These are phyloP conservation scores for Thalassophryne amazonica DNA, from an alignment of 2,797 vertebrate genomes.

Conservation along the genomic window DNA sequence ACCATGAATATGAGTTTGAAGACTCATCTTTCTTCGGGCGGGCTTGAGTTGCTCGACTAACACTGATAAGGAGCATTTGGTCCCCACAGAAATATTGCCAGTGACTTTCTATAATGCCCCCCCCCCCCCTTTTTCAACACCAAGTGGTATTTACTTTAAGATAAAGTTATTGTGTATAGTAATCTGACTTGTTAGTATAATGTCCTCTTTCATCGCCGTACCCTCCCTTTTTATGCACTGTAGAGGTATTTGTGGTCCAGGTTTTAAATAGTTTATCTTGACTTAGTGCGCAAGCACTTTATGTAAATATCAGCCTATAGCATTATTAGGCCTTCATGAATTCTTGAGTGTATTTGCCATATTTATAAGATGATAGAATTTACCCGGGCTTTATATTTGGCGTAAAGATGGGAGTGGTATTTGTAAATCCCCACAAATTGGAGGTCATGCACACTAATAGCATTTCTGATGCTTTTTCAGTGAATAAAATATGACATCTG, in stretches of 20 bases:
- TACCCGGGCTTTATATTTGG: conserved; percentile 70
- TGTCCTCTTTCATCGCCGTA: conserved; percentile 77
- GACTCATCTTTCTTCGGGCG: conserved; percentile 91
- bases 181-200: conserved; percentile 88
- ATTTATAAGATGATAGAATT: conserved; percentile 81
- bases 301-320: conserved; percentile 83
- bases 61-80: conserved; percentile 84
- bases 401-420: conserved; percentile 67
- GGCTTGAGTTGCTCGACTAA: conserved; percentile 87
- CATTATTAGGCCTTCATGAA: conserved; percentile 78
- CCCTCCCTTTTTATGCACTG: conserved; percentile 67
- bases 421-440: conserved; percentile 71
- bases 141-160: conserved; percentile 85
- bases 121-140: conserved; percentile 52
- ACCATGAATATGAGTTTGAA: conserved; percentile 93
- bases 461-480: conserved; percentile 62
- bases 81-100: conserved; percentile 76
- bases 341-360: conserved; percentile 70
- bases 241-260: conserved; percentile 73
- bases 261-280: conserved; percentile 82
- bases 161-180: conserved; percentile 88
- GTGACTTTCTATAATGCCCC: conserved; percentile 69
- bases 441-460: conserved; percentile 77
- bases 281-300: conserved; percentile 69
- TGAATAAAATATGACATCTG: conserved; percentile 74